Conservation (phyloP, 2,888 invertebrate species). For the Hydropsyche betteni region DNA sequence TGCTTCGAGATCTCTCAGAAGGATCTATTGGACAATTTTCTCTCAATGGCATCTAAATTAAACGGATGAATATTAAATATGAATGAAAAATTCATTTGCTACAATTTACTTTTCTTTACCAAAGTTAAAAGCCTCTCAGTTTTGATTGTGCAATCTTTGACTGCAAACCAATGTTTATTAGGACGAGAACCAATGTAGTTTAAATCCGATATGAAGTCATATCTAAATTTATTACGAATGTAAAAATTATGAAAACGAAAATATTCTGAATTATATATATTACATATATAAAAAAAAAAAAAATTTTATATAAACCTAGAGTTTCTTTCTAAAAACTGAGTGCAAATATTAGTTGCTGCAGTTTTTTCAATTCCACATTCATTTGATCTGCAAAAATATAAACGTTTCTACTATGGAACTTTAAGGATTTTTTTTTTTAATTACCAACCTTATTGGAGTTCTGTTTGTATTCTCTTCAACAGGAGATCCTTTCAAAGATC, state of each 20-base stretch:
- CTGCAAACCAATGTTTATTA: slow-evolving; percentile 91
- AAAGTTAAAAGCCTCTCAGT: slow-evolving; percentile 80
- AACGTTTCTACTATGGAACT: not conserved
- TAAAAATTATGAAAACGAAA: not conserved
- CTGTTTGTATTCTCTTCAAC: slow-evolving; percentile 46
- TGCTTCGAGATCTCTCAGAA: slow-evolving; percentile 71
- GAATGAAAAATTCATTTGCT: not conserved
- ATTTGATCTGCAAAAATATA: slow-evolving; percentile 54
- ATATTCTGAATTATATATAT: not conserved
- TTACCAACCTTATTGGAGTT: not conserved
- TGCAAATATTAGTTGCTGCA: slow-evolving; percentile 62
- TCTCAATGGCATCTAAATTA: slow-evolving; percentile 67
- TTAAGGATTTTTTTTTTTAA: no score
- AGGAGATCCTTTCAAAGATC: slow-evolving; percentile 63
- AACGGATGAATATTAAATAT: not conserved
- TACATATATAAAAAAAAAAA: slow-evolving; percentile 18
- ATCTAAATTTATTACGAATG: slow-evolving; percentile 61
- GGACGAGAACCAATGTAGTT: slow-evolving; percentile 84
- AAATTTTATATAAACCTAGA: slow-evolving; percentile 56
- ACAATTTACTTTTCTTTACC: slow-evolving; percentile 58
- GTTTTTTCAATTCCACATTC: slow-evolving; percentile 63
- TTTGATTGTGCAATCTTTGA: slow-evolving; percentile 82
- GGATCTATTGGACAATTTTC: slow-evolving; percentile 74
- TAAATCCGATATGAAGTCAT: slow-evolving; percentile 81
- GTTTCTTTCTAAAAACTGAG: slow-evolving; percentile 61